Percentiles rank a stretch among this genome's conserved stretches.
These are phyloP conservation scores for Brachypteracias leptosomus DNA, from an alignment of 2,113 vertebrate species.

Conservation along the genomic window DNA sequence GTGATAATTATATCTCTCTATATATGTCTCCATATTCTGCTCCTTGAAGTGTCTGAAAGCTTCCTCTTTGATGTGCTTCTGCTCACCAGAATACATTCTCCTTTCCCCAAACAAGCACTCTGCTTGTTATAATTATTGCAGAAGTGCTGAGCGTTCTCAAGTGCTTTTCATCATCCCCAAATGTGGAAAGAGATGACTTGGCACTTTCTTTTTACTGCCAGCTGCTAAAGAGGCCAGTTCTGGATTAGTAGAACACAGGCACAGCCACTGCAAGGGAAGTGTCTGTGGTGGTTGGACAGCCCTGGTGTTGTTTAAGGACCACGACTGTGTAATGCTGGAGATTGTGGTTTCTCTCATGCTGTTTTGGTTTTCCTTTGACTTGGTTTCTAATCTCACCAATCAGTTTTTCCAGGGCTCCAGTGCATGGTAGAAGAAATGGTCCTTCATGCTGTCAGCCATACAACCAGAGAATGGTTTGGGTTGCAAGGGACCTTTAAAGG, in stretches of 20 bases:
- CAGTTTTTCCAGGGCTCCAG: background rate
- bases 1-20: slow-evolving; percentile 39
- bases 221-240: slow-evolving; percentile 58
- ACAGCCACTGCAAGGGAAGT: background rate
- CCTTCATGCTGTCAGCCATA: background rate
- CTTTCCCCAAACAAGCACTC: slow-evolving; percentile 54
- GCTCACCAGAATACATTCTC: slow-evolving; percentile 55
- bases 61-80: slow-evolving; percentile 47
- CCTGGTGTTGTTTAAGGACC: background rate
- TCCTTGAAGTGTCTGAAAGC: slow-evolving; percentile 54
- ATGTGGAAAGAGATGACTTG: slow-evolving; percentile 64
- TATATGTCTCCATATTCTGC: slow-evolving; percentile 26
- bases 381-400: background rate
- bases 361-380: background rate
- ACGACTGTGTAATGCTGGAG: background rate
- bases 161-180: slow-evolving; percentile 64
- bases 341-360: background rate
- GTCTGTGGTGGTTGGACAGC: background rate
- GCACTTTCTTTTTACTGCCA: slow-evolving; percentile 60
- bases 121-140: slow-evolving; percentile 57
- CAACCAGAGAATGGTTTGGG: background rate
- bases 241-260: slow-evolving; percentile 42
- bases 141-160: slow-evolving; percentile 52
- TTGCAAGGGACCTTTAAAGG: too few species aligned
- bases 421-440: background rate